Percentiles rank a stretch among this genome's conserved stretches.
These are phyloP conservation scores for Lota lota DNA, from an alignment of 2,113 vertebrate genomes.

Conservation along the genomic window DNA sequence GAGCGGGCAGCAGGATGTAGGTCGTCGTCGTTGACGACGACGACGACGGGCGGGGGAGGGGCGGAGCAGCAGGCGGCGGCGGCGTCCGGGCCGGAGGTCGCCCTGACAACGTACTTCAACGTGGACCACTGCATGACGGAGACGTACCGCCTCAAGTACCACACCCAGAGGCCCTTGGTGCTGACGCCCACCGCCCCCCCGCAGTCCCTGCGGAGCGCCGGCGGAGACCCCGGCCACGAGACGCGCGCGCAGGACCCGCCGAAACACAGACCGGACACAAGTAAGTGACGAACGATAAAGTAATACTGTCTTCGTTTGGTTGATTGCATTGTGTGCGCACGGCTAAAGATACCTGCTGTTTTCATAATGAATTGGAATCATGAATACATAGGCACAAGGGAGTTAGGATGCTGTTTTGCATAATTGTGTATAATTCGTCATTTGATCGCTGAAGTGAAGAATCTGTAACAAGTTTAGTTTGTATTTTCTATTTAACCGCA, in stretches of 20 bases:
- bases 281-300: constrained; percentile 51
- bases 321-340: too few relatives aligned
- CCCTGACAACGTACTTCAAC: constrained; percentile 92
- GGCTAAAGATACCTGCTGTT: too few relatives aligned
- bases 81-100: constrained; percentile 71
- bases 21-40: constrained; percentile 18
- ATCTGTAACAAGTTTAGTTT: too few relatives aligned
- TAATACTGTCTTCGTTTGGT: too few relatives aligned
- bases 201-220: constrained; percentile 60
- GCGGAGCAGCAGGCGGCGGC: constrained; percentile 4
- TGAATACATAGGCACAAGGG: too few relatives aligned
- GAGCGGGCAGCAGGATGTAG: constrained; percentile 21
- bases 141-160: constrained; percentile 93
- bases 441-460: too few relatives aligned
- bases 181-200: constrained; percentile 70
- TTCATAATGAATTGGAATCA: too few relatives aligned
- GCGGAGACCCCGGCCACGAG: constrained; percentile 60
- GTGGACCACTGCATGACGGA: constrained; percentile 98
- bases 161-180: constrained; percentile 89
- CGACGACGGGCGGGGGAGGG: constrained; percentile 30
- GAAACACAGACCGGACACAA: constrained; percentile 75
- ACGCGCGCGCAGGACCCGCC: constrained; percentile 69
- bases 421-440: too few relatives aligned
- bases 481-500: too few relatives aligned
- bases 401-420: too few relatives aligned